Evolutionary conservation across 2,113 vertebrate genomes (phyloP).

Genomic region (Elachura formosa): DNA sequence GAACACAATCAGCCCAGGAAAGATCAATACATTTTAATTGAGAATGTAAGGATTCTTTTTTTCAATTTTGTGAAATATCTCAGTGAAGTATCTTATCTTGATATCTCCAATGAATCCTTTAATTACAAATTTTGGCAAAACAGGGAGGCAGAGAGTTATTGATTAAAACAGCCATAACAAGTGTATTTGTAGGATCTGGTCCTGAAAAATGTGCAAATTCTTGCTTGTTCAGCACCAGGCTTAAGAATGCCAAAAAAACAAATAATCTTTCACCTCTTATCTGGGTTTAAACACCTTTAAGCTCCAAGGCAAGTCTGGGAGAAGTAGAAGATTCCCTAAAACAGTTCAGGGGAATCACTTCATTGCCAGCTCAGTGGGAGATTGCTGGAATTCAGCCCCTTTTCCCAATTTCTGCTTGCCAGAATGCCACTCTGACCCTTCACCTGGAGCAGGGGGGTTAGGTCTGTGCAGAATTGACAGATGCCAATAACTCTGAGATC

Average conservation of each 20-base stretch:
- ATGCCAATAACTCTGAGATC: neutral
- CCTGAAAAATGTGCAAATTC: neutral
- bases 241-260: neutral
- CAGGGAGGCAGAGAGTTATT: neutral
- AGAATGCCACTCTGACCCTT: neutral
- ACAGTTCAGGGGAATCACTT: neutral
- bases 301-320: neutral
- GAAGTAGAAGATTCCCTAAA: neutral
- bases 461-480: neutral
- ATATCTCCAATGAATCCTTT: neutral
- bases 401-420: neutral
- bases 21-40: neutral
- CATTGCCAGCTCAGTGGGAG: neutral
- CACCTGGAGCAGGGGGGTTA: neutral
- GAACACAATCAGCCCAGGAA: neutral
- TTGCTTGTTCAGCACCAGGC: neutral
- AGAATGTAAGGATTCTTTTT: neutral
- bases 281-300: neutral
- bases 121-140: neutral
- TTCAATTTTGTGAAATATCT: neutral
- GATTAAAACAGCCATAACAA: neutral
- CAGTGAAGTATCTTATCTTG: no score
- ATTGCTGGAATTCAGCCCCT: neutral
- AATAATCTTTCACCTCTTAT: neutral
- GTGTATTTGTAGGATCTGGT: neutral